Percentiles rank a stretch among this genome's conserved stretches.
phyloP scores from a whole-genome alignment of 2,888 invertebrate genomes.

The Eulithis testata region DNA sequence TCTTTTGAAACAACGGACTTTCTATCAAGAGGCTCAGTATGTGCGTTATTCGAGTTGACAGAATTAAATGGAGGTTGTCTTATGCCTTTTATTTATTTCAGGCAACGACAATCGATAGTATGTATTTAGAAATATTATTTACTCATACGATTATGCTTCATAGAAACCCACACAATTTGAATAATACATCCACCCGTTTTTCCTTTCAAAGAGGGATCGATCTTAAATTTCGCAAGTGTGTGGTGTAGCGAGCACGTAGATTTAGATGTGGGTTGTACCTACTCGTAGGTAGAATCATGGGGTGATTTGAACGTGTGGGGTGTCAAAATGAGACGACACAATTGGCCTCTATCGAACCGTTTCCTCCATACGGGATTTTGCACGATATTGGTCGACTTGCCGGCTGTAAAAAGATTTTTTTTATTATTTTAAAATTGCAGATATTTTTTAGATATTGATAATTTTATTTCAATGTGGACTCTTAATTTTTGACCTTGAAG shows the following conservation, averaged over 20 bases:
- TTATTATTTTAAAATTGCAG: not conserved
- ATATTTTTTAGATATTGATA: too few relatives aligned
- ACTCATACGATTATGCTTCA: too few relatives aligned
- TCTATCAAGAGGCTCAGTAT: too few relatives aligned
- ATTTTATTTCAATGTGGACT: too few relatives aligned
- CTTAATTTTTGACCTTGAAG: too few relatives aligned
- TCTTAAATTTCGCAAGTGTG: conserved; percentile 27
- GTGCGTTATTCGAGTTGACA: too few relatives aligned
- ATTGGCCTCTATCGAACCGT: conserved; percentile 37
- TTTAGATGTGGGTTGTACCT: conserved; percentile 12
- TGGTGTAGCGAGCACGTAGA: conserved; percentile 23
- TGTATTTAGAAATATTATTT: too few relatives aligned
- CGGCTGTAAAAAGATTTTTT: conserved; percentile 1
- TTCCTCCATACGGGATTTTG: conserved; percentile 28
- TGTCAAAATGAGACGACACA: conserved; percentile 38
- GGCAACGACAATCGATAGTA: too few relatives aligned
- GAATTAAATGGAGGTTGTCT: too few relatives aligned
- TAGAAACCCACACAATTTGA: too few relatives aligned
- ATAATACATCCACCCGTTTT: not conserved
- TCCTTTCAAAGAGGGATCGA: conserved; percentile 25
- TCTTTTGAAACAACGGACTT: too few relatives aligned
- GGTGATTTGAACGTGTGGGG: conserved; percentile 42
- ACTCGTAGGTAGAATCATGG: conserved; percentile 21
- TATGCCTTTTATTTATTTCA: too few relatives aligned
- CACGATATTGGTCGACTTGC: conserved; percentile 17